Conservation (phyloP, 2,113 vertebrate species). For the Gasterosteus aculeatus region DNA sequence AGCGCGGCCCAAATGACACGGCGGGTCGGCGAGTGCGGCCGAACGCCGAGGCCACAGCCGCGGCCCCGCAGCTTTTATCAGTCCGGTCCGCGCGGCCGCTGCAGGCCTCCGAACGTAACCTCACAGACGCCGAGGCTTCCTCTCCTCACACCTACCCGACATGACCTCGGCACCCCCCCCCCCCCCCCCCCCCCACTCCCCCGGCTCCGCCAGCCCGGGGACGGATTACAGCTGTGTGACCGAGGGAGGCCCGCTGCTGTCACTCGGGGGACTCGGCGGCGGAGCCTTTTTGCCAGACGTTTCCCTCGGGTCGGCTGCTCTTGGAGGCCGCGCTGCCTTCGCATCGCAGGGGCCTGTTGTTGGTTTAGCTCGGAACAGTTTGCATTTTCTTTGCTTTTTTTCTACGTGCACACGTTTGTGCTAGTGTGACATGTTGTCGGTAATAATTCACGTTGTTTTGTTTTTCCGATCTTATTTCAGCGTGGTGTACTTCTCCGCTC, state of each 20-base stretch:
- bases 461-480: slow-evolving; percentile 50
- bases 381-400: slow-evolving; percentile 33
- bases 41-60: slow-evolving; percentile 77
- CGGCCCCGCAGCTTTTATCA: slow-evolving; percentile 82
- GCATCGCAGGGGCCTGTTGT: slow-evolving; percentile 30
- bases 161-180: slow-evolving; percentile 45
- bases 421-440: slow-evolving; percentile 30
- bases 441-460: slow-evolving; percentile 50
- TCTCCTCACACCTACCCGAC: slow-evolving; percentile 75
- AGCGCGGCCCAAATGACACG: slow-evolving; percentile 82
- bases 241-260: slow-evolving; percentile 32
- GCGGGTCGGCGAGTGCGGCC: slow-evolving; percentile 80
- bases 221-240: slow-evolving; percentile 59
- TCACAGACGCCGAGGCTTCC: slow-evolving; percentile 76
- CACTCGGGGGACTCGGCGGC: not conserved
- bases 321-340: not conserved
- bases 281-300: not conserved
- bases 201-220: slow-evolving; percentile 56
- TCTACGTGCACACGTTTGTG: slow-evolving; percentile 36
- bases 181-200: too few species aligned
- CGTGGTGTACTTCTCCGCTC: slow-evolving; percentile 35
- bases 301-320: not conserved
- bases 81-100: slow-evolving; percentile 73
- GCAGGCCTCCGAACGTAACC: slow-evolving; percentile 75
- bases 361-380: slow-evolving; percentile 24